Percentiles rank a stretch among this genome's conserved stretches.
phyloP scores from a whole-genome alignment of 2,113 vertebrate genomes.

The Paralichthys olivaceus region DNA sequence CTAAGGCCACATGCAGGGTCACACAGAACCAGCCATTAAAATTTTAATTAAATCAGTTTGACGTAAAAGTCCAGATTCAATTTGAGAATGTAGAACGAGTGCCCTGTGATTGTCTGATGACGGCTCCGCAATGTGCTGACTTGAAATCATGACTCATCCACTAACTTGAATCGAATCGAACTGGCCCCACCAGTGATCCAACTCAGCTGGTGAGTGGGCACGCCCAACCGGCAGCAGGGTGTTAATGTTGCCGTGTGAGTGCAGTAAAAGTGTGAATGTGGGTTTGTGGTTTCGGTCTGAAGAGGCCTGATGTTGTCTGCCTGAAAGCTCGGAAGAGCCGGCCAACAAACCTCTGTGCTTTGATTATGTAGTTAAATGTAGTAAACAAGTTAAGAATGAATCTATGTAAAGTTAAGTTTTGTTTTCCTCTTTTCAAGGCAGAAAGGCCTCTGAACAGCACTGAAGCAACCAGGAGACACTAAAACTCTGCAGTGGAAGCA shows the following conservation, averaged over 20 bases:
- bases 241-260: neutral
- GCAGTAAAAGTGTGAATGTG: constrained; percentile 6
- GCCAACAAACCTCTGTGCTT: too few relatives aligned
- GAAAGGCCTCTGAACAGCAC: neutral
- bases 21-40: constrained; percentile 1
- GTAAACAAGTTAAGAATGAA: neutral
- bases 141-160: constrained; percentile 34
- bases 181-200: constrained; percentile 18
- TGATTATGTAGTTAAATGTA: too few relatives aligned
- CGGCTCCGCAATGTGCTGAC: neutral
- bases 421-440: neutral
- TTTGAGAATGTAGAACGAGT: constrained; percentile 15
- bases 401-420: neutral
- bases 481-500: neutral
- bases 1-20: neutral
- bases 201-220: constrained; percentile 12
- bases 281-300: neutral
- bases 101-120: constrained; percentile 19
- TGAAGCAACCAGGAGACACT: neutral
- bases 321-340: too few relatives aligned
- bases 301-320: neutral
- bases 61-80: constrained; percentile 17
- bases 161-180: constrained; percentile 26
- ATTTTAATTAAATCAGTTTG: neutral
- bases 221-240: neutral